Evolutionary conservation across 2,113 vertebrate genomes (phyloP).

Genomic region (Megaleporinus macrocephalus): DNA sequence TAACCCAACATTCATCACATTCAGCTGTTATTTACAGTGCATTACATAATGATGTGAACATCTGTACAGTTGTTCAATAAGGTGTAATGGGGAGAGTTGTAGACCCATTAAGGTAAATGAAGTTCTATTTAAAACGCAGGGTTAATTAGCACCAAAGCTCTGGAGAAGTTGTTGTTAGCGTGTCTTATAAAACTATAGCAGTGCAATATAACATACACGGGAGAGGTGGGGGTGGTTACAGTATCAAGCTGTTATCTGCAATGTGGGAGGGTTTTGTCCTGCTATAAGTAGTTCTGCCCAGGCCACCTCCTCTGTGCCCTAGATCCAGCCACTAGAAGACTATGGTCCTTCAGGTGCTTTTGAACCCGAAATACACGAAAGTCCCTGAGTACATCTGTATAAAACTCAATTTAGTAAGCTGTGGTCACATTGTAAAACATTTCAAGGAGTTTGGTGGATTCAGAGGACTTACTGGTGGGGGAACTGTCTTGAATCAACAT

Average conservation of each 20-base stretch:
- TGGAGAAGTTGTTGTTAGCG: too few relatives aligned
- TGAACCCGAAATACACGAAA: not conserved
- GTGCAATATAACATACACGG: not conserved
- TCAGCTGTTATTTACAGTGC: too few relatives aligned
- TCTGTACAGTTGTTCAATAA: too few relatives aligned
- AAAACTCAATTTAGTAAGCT: not conserved
- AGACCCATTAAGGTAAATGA: too few relatives aligned
- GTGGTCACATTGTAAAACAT: not conserved
- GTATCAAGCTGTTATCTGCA: not conserved
- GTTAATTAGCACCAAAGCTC: too few relatives aligned
- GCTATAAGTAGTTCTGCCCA: not conserved
- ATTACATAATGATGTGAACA: too few relatives aligned
- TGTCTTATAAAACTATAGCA: not conserved
- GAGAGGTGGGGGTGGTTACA: not conserved
- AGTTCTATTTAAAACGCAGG: too few relatives aligned
- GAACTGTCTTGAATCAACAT: too few relatives aligned
- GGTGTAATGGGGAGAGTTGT: too few relatives aligned
- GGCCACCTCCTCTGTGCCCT: not conserved
- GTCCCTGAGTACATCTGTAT: not conserved
- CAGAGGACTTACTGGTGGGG: too few relatives aligned
- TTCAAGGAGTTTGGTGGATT: not conserved
- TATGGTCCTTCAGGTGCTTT: not conserved
- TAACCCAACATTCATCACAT: too few relatives aligned
- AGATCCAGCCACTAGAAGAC: not conserved
- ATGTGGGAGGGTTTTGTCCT: not conserved